Evolutionary conservation across 2,113 vertebrate genomes (phyloP).

Genomic region (Sula dactylatra): DNA sequence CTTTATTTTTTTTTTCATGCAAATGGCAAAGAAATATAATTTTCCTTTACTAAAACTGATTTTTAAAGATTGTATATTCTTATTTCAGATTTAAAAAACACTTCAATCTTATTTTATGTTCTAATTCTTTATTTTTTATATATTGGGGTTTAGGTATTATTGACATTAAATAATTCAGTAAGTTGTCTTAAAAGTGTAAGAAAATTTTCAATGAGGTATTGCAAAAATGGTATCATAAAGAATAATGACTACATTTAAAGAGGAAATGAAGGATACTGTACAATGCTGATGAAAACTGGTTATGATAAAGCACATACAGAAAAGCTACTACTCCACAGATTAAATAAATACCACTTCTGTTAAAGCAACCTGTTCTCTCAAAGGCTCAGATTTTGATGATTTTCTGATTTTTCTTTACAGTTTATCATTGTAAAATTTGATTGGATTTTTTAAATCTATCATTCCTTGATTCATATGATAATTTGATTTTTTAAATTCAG

Average conservation of each 20-base stretch:
- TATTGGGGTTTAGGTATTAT: not conserved
- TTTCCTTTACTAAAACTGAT: not conserved
- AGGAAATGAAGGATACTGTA: not conserved
- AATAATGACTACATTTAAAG: not conserved
- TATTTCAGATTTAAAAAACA: not conserved
- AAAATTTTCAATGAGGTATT: not conserved
- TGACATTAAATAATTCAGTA: not conserved
- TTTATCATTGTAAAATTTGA: not conserved
- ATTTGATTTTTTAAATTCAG: not conserved
- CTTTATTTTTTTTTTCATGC: not conserved
- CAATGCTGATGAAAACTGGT: not conserved
- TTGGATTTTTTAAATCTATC: not conserved
- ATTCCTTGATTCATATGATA: not conserved
- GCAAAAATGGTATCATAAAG: not conserved
- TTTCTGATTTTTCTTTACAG: not conserved
- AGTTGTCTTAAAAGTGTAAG: not conserved
- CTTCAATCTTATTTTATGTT: not conserved
- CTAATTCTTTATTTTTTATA: not conserved
- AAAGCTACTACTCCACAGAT: not conserved
- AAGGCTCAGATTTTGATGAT: not conserved
- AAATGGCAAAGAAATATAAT: not conserved
- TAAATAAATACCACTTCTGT: not conserved
- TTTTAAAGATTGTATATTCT: not conserved
- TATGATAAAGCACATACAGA: not conserved
- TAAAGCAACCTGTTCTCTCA: not conserved